Evolutionary conservation across 1,140 invertebrate species (phyloP).

Genomic region (Medauroidea extradentata): DNA sequence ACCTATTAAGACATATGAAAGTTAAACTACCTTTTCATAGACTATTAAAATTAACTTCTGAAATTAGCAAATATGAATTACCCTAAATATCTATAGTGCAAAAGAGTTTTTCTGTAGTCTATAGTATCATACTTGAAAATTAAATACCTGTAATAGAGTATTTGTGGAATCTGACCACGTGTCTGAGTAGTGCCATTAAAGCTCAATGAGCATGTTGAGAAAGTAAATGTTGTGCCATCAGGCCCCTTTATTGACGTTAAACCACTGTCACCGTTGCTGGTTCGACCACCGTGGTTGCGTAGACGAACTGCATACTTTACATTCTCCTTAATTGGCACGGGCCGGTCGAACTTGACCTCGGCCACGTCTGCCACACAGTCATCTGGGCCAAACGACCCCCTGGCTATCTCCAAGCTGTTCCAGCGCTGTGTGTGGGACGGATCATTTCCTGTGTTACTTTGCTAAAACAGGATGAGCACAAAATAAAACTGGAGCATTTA

Average conservation of each 20-base stretch:
- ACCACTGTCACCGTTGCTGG: slow-evolving; percentile 90
- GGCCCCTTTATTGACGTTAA: slow-evolving; percentile 81
- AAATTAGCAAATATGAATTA: no score
- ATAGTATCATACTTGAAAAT: no score
- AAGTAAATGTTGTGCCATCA: slow-evolving; percentile 90
- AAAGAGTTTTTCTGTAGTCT: no score
- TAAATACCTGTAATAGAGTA: slow-evolving; percentile 75
- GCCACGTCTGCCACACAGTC: slow-evolving; percentile 67
- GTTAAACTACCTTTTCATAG: no score
- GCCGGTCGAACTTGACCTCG: slow-evolving; percentile 87
- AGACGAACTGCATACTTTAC: slow-evolving; percentile 84
- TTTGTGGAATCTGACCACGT: slow-evolving; percentile 90
- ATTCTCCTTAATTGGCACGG: slow-evolving; percentile 83
- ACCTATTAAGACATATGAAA: no score
- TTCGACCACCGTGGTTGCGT: slow-evolving; percentile 86
- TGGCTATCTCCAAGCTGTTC: slow-evolving; percentile 67
- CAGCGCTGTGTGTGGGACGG: slow-evolving; percentile 61
- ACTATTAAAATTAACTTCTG: no score
- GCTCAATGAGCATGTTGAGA: slow-evolving; percentile 85
- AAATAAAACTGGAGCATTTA: neutral
- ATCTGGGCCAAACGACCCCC: slow-evolving; percentile 70
- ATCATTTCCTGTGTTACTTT: slow-evolving; percentile 46
- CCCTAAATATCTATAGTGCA: no score
- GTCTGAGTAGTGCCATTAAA: slow-evolving; percentile 93
- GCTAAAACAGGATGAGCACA: slow-evolving; percentile 29